Base-by-base conservation (phyloP, 2,888 invertebrate species). In the Halictus ligatus region DNA sequence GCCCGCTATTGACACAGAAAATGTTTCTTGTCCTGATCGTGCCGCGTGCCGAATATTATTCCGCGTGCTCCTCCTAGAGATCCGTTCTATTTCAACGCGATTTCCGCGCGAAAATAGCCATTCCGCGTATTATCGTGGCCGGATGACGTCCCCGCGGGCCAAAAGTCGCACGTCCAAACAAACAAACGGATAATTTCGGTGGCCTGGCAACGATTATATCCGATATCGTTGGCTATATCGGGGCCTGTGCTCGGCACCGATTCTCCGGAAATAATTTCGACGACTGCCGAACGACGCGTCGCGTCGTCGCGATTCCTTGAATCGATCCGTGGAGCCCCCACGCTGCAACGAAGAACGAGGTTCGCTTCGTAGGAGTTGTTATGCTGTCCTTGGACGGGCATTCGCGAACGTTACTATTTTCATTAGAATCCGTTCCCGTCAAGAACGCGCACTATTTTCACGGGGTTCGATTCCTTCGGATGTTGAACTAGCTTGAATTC, bases 181-280 rank as follows among this genome's bases (percentile, higher is more conserved):
- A 90, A 90, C 88, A 90, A 64, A 64, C 46, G 84, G 85, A 80
- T 90, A 90, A 85, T 87, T 89, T 79, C 60, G 81, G 86, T 58
- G 13, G 79, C 72, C 72, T 71, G 40, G 60, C 73, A 81, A 88
- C 83, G 84, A 89, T 89, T 89, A 89, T 88, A 78, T 35, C 69
- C 69, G 88, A 91, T 83, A 83, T 87, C 84, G 50, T 10, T 13
- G 8, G 74, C 74, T 89, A 90, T 90, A 90, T 85, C 76, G 69
- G 72, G 81, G 21, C 0, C 43, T 75, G n/a, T 77, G 80, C 79
- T 78, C 84, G 60, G 54, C 82, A 76, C 88, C 78, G 81, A 81
- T 86, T 71, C 21, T 8, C 67, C 69, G 21, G 58, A 79, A 85
- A 85, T 85, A 85, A 85, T 25, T 73, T 43, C 35, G 13, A 5